Base-by-base conservation (phyloP, 2,888 invertebrate genomes). In the Molanna angustata region DNA sequence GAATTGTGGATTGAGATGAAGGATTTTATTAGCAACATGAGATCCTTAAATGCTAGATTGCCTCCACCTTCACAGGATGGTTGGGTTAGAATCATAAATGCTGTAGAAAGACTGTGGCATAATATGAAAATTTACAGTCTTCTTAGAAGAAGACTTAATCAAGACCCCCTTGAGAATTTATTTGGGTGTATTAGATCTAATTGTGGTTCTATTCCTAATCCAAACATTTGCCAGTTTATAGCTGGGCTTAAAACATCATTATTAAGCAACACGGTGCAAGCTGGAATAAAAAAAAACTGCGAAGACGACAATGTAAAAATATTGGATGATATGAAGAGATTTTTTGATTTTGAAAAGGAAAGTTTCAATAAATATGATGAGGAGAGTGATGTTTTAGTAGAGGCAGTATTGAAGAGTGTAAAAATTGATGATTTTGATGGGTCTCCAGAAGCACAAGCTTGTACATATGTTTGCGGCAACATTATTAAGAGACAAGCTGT, bases 291-390 rank as follows among this genome's bases (percentile, higher is more conserved):
- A 11, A 35, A 14, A 35, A 35, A 35, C 14, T 35, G 35, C 14
- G 35, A 35, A 14, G 35, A 35, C 13, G 35, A 35, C 13, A 35
- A 13, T n/a, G 14, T 13, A 13, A 14, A 35, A 35, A 35, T 35
- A 13, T 35, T 35, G 13, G 35, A 35, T 35, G 14, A 35, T 35
- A 35, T 35, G 35, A 35, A 35, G 35, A 35, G 35, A 14, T 35
- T 35, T n/a, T n/a, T n/a, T n/a, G n/a, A n/a, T n/a, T 35, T 35
- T 35, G 35, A 35, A 14, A 35, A 35, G 14, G 9, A 13, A 35
- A 35, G 35, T 35, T n/a, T n/a, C n/a, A n/a, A n/a, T n/a, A n/a
- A n/a, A n/a, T n/a, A n/a, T n/a, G n/a, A 35, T 13, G 35, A 35
- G 35, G 35, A 9, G 7, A 9, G 6, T 35, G 6, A 9, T 11